Evolutionary conservation across 2,888 invertebrate genomes (phyloP), one percentile per base, ranked within the genome.

Genomic region (Hemistola chrysoprasaria): DNA sequence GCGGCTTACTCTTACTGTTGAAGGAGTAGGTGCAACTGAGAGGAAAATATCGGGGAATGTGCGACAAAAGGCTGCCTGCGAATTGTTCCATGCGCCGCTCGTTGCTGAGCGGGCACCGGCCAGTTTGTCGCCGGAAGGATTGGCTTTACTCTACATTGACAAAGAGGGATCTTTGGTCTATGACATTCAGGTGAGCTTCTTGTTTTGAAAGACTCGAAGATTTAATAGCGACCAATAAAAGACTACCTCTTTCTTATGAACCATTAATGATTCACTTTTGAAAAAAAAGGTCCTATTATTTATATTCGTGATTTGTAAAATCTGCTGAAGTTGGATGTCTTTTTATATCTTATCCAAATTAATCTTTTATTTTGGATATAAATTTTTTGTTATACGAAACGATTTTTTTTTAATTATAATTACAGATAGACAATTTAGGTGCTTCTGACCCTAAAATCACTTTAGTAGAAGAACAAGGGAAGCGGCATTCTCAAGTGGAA

Each of bases 101-200:
- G 80, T 92, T 1, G 90, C 91, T 0, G 84, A 91, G 65, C 77
- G 86, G 43, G 61, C 78, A 56, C 89, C 73, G 21, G 88, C 69
- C 38, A 74, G 78, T 50, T 85, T 62, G 47, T 87, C 71, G 56
- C 90, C 91, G 47, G 92, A 89, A 11, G 96, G 96, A 6, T 74
- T 95, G 40, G 94, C 95, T 0, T 92, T 95, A 92, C 90, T 95
- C 33, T 95, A 94, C 56, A 89, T 96, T 32, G 95, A 95, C 60
- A 92, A 92, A 46, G 93, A 94, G 42, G 95, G 96, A 3, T 93
- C 94, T 0, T 83, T 96, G 38, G 92, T 93, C 22, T 96, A 95
- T 77, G 94, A 94, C 45, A 92, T 95, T 40, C 92, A 92, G 78
- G 86, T 91, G 64, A 59, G 38, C 16, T 16, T 4, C 16, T 16